phyloP scores from a whole-genome alignment of 2,113 vertebrate species.

The Tiliqua scincoides region DNA sequence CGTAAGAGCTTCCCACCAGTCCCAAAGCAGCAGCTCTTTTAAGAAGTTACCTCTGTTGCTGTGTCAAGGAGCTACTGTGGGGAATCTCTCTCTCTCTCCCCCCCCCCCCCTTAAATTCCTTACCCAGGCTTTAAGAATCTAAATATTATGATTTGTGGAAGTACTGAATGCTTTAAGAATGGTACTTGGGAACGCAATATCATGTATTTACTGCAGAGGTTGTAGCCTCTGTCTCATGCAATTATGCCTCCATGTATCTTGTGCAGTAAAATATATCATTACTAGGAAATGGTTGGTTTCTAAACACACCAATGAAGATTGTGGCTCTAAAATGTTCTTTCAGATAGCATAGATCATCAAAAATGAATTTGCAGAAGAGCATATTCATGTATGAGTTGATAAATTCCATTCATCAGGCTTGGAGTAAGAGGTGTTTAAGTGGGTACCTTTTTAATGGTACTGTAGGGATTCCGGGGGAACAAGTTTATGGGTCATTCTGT shows the following conservation, averaged over 20 bases:
- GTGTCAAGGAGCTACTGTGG: constrained; percentile 34
- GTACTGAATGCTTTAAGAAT: constrained; percentile 26
- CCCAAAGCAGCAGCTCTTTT: constrained; percentile 34
- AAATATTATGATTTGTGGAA: constrained; percentile 33
- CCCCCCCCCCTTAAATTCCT: constrained; percentile 35
- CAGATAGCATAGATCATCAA: background rate
- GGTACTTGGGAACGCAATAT: constrained; percentile 19
- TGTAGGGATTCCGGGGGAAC: too few relatives aligned
- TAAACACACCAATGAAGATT: background rate
- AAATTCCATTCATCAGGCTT: background rate
- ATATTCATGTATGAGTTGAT: background rate
- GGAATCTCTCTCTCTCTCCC: constrained; percentile 24
- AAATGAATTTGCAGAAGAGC: background rate
- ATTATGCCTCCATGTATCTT: constrained; percentile 36
- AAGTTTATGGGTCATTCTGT: background rate
- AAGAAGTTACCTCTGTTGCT: constrained; percentile 27
- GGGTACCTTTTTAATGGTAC: background rate
- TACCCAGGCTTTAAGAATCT: constrained; percentile 32
- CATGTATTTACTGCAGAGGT: constrained; percentile 26
- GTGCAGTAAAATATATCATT: background rate
- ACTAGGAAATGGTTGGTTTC: constrained; percentile 25
- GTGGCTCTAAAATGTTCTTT: background rate
- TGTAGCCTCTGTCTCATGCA: background rate
- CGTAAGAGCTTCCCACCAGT: background rate
- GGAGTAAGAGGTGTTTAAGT: background rate